Conservation (phyloP, 1,140 invertebrate species). For the Wasmannia auropunctata region DNA sequence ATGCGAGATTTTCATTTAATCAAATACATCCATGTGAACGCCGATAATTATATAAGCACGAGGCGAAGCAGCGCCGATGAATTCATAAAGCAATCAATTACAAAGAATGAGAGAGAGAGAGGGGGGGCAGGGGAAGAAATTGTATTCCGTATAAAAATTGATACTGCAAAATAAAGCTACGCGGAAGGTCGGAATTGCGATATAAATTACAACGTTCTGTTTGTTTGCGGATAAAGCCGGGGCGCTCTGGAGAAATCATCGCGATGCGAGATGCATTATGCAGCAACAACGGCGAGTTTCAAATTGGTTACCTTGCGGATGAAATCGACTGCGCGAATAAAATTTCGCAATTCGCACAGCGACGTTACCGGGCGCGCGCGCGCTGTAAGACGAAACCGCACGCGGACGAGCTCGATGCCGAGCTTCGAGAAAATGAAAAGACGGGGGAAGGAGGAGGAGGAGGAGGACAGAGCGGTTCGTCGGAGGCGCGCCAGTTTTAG, state of each 20-base stretch:
- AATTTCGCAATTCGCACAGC: slow-evolving; percentile 20
- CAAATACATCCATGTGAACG: background rate
- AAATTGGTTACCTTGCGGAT: slow-evolving; percentile 28
- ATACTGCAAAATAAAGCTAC: background rate
- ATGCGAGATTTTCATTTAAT: slow-evolving; percentile 11
- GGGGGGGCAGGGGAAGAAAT: background rate
- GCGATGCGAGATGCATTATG: slow-evolving; percentile 29
- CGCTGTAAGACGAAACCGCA: slow-evolving; percentile 19
- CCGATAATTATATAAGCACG: slow-evolving; percentile 29
- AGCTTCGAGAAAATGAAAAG: slow-evolving; percentile 44
- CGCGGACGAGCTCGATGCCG: background rate
- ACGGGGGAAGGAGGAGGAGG: background rate
- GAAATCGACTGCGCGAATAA: slow-evolving; percentile 41
- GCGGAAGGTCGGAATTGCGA: background rate
- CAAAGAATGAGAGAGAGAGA: background rate
- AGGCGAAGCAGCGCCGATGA: background rate
- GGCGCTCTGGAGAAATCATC: slow-evolving; percentile 32
- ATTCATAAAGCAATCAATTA: slow-evolving; percentile 15
- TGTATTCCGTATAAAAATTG: background rate
- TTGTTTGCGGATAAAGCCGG: background rate
- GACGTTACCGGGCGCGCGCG: background rate
- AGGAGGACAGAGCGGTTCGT: background rate
- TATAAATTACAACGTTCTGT: slow-evolving; percentile 23
- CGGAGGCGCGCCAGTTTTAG: background rate
- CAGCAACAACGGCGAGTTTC: slow-evolving; percentile 28